Evolutionary conservation across 2,113 vertebrate species (phyloP).

Genomic region (cattle (Bos taurus)): ARS-UCD2.0 NC_037330.1:69177501-69178000

Average conservation of each 20-base stretch:
- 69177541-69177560: background rate
- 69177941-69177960: background rate
- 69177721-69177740: background rate
- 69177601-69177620: background rate
- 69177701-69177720: background rate
- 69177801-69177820: background rate
- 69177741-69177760: background rate
- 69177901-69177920: background rate
- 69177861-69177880: background rate
- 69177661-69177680: background rate
- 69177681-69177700: background rate
- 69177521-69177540: background rate
- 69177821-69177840: background rate
- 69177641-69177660: background rate
- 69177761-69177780: background rate
- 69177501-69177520: background rate
- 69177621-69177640: background rate
- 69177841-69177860: background rate
- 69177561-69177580: background rate
- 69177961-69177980: background rate
- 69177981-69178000: background rate
- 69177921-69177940: background rate
- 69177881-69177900: background rate
- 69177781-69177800: background rate
- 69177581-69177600: background rate